Evolutionary conservation across 2,113 vertebrate genomes (phyloP), one percentile per base, ranked within the genome.

Genomic region (Oreochromis aureus): DNA sequence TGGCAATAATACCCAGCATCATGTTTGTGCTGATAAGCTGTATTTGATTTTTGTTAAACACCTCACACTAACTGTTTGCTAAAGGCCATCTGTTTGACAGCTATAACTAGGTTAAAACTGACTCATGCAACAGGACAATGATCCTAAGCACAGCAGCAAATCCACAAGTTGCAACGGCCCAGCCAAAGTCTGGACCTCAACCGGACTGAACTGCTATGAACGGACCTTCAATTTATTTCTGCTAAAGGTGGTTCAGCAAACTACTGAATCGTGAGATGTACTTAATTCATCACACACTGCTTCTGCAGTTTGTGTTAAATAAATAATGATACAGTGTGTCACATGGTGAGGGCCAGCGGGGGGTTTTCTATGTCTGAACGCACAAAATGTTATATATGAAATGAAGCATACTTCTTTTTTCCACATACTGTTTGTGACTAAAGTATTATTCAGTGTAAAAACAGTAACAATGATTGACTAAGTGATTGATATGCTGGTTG

Each of bases 121-220:
- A 7, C 34, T 69, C 63, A 1, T 39, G 19, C 66, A 41, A 10
- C 0, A 41, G 36, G 7, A 71, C 66, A 16, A 71, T 24, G 5
- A 44, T 44, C 10, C 36, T 24, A 44, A 71, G 36, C 36, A 71
- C 66, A 71, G 66, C 36, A 24, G 66, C n/a, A 71, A 44, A 71
- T 44, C 7, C n/a, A 71, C 36, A 41, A 44, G 36, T 9, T 71
- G n/a, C 7, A 0, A 11, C 0, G 6, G 61, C 32, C 0, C n/a
- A 3, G 12, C 22, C 39, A 71, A 16, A 16, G 7, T 16, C 39
- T 7, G 1, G 66, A 71, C 39, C 7, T 71, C 39, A 71, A 6
- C 66, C 13, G 0, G n/a, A 44, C n/a, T 24, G 0, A 44, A 71
- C 39, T 16, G n/a, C 39, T 44, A 24, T 24, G 39, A 41, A 9